These are phyloP conservation scores for Elgaria multicarinata DNA, from an alignment of 2,113 vertebrate species.

Conservation along the genomic window DNA sequence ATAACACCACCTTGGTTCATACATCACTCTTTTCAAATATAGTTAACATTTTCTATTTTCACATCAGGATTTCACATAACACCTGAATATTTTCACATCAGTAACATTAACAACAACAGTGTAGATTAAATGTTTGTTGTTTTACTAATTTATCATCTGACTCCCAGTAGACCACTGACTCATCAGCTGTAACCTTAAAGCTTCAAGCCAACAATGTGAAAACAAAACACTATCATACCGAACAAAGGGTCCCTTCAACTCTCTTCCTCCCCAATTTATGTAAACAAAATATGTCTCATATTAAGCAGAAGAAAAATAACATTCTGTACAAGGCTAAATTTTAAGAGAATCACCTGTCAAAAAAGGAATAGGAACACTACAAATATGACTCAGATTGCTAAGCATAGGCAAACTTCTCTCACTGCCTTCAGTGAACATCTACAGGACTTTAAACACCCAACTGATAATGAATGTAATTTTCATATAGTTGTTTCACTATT, in stretches of 20 bases:
- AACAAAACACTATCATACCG: neutral
- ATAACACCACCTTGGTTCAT: neutral
- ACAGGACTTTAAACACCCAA: neutral
- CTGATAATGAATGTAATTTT: neutral
- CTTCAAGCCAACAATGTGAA: neutral
- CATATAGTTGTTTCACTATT: too few species aligned
- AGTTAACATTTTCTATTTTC: constrained; percentile 7
- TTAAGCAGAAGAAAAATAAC: neutral
- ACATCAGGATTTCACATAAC: neutral
- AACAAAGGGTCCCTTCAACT: neutral
- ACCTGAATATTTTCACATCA: constrained; percentile 7
- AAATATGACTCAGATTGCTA: neutral
- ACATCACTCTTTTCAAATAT: constrained; percentile 15
- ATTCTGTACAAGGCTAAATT: neutral
- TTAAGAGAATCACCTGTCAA: neutral
- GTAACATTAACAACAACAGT: neutral
- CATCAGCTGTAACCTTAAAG: neutral
- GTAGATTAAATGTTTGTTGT: constrained; percentile 10
- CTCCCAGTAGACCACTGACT: neutral
- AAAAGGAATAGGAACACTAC: neutral
- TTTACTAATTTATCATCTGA: constrained; percentile 18
- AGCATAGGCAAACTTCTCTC: neutral
- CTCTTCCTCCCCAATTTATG: constrained; percentile 4
- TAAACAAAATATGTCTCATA: neutral
- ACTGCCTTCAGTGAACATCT: neutral